phyloP scores from a whole-genome alignment of 1,140 invertebrate species.

The Lethrus apterus region DNA sequence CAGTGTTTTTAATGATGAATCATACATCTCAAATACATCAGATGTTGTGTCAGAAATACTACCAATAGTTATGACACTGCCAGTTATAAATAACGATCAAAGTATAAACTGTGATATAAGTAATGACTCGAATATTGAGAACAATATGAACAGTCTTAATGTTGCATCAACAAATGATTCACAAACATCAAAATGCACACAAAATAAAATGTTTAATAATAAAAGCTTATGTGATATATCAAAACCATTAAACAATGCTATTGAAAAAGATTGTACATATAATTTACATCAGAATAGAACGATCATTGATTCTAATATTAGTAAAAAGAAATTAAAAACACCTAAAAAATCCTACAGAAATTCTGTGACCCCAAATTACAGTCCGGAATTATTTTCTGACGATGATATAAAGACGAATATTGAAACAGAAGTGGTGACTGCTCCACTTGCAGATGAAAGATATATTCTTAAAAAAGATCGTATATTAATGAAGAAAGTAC shows the following conservation, averaged over 20 bases:
- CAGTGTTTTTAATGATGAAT: slow-evolving; percentile 11
- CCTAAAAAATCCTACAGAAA: slow-evolving; percentile 26
- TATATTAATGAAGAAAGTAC: slow-evolving; percentile 34
- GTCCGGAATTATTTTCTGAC: slow-evolving; percentile 51
- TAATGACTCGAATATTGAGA: slow-evolving; percentile 4
- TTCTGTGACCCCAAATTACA: slow-evolving; percentile 28
- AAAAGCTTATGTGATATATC: background rate
- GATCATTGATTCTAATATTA: too few relatives aligned
- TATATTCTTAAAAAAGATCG: slow-evolving; percentile 30
- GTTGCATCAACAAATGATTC: background rate
- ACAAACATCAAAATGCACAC: background rate
- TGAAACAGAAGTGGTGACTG: too few relatives aligned
- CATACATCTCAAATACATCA: slow-evolving; percentile 4
- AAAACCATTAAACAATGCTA: background rate
- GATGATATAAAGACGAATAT: slow-evolving; percentile 41
- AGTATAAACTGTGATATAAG: slow-evolving; percentile 12
- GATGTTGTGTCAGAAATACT: background rate
- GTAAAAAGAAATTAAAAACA: slow-evolving; percentile 15
- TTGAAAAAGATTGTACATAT: background rate
- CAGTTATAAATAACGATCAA: background rate
- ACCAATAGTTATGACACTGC: background rate
- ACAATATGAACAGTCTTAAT: slow-evolving; percentile 4
- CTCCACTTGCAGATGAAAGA: too few relatives aligned
- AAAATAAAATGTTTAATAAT: background rate
- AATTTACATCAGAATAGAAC: too few relatives aligned